Base-by-base conservation (phyloP, 2,113 vertebrate species). In the Nematolebias whitei region DNA sequence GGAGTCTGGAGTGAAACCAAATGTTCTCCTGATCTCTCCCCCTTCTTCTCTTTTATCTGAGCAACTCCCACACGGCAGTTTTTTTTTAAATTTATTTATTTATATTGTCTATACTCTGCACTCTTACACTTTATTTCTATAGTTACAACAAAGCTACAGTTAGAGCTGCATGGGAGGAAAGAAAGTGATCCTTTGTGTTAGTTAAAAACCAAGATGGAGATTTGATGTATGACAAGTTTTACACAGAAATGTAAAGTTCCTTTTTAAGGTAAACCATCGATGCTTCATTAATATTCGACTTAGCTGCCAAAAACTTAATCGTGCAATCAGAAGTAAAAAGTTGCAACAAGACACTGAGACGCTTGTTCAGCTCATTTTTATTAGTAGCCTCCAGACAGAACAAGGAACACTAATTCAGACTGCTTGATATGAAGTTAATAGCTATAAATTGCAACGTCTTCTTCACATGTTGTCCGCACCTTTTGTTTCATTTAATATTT, bases 261-360 rank as follows among this genome's bases (percentile, higher is more conserved):
- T n/a, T n/a, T n/a, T n/a, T n/a, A n/a, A n/a, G n/a, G n/a, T n/a
- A n/a, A n/a, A n/a, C n/a, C n/a, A n/a, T n/a, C n/a, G n/a, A 61
- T 71, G 62, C 19, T 58, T 75, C 41, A 76, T 78, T 77, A 39
- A 20, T 68, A 66, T 70, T 69, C 51, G 38, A 32, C 24, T n/a
- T 44, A 26, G 59, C 26, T 38, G 59, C 59, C 62, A 60, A 84
- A 75, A 68, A 64, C 19, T 40, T 29, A 48, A 50, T 35, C 53
- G 49, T 73, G 19, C 12, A 15, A 72, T 45, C 58, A 72, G 41
- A 68, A 48, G 70, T 22, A 22, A 5, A 13, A 32, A 68, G 40
- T 64, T 48, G 62, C 63, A 63, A 50, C 59, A 47, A 51, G 38
- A 64, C 67, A 29, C 18, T 63, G 39, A 32, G 22, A 40, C 2